phyloP scores from a whole-genome alignment of 2,113 vertebrate species.

The Nanorana parkeri region DNA sequence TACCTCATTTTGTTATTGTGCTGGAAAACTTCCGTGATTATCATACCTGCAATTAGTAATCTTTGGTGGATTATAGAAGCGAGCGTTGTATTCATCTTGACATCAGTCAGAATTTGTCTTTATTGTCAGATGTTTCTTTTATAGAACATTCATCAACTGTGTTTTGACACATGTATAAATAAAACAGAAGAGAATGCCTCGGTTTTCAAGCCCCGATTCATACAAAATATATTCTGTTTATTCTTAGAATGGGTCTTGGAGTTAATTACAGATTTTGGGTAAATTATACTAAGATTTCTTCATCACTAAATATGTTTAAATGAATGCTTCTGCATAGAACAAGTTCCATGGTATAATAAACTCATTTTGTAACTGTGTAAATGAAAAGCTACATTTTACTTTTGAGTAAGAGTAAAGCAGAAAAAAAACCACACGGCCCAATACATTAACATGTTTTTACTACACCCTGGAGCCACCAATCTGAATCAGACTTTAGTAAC shows the following conservation, averaged over 20 bases:
- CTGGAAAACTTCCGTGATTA: neutral
- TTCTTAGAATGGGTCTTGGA: neutral
- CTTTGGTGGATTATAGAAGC: neutral
- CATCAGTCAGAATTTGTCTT: slow-evolving; percentile 2
- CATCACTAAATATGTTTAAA: neutral
- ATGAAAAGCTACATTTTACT: too few relatives aligned
- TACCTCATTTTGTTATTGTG: neutral
- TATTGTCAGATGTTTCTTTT: neutral
- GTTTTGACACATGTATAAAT: slow-evolving; percentile 6
- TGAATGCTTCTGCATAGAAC: neutral
- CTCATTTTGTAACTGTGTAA: too few relatives aligned
- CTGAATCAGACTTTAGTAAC: too few relatives aligned
- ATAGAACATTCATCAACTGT: neutral
- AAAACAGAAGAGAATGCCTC: slow-evolving; percentile 11
- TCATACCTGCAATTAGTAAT: neutral
- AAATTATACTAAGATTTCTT: neutral
- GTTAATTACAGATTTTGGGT: neutral
- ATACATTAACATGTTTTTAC: too few relatives aligned
- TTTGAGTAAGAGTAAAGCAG: too few relatives aligned
- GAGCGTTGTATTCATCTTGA: neutral
- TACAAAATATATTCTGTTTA: neutral
- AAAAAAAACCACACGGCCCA: too few relatives aligned
- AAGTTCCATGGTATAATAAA: too few relatives aligned
- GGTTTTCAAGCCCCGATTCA: neutral
- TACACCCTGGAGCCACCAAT: too few relatives aligned